These are phyloP conservation scores for Caprella mutica DNA, from an alignment of 2,888 invertebrate species.

Conservation along the genomic window DNA sequence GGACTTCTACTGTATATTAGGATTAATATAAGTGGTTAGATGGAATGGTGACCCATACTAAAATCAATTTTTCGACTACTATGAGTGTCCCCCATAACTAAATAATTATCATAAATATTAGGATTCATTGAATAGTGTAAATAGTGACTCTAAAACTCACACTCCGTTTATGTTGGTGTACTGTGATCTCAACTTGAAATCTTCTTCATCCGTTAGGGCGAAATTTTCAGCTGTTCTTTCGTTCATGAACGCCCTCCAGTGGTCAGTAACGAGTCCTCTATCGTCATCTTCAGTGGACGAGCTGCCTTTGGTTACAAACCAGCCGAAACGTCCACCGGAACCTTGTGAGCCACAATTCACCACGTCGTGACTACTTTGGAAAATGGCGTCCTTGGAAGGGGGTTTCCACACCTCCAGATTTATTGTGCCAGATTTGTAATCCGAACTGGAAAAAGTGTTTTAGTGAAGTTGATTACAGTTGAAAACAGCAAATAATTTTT, in stretches of 20 bases:
- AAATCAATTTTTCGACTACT: too few species aligned
- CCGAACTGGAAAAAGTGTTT: neutral
- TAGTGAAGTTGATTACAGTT: too few species aligned
- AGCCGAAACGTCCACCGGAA: conserved; percentile 31
- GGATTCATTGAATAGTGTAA: neutral
- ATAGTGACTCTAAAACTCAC: neutral
- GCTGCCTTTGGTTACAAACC: conserved; percentile 24
- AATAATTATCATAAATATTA: neutral
- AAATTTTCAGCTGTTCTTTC: conserved; percentile 45
- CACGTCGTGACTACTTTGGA: conserved; percentile 37
- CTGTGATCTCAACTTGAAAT: conserved; percentile 1
- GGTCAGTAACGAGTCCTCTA: conserved; percentile 42
- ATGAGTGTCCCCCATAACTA: too few species aligned
- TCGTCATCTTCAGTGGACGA: neutral
- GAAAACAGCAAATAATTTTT: too few species aligned
- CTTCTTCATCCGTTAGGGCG: conserved; percentile 39
- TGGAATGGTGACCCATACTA: too few species aligned
- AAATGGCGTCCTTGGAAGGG: conserved; percentile 49
- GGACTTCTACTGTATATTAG: too few species aligned
- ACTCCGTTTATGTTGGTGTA: conserved; percentile 4
- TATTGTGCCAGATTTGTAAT: conserved; percentile 41
- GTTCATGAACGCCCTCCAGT: conserved; percentile 49
- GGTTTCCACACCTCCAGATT: conserved; percentile 62
- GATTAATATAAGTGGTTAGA: too few species aligned
- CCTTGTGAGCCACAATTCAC: conserved; percentile 29